Evolutionary conservation across 2,797 vertebrate genomes (phyloP).

Genomic region (Girardinus metallicus): DNA sequence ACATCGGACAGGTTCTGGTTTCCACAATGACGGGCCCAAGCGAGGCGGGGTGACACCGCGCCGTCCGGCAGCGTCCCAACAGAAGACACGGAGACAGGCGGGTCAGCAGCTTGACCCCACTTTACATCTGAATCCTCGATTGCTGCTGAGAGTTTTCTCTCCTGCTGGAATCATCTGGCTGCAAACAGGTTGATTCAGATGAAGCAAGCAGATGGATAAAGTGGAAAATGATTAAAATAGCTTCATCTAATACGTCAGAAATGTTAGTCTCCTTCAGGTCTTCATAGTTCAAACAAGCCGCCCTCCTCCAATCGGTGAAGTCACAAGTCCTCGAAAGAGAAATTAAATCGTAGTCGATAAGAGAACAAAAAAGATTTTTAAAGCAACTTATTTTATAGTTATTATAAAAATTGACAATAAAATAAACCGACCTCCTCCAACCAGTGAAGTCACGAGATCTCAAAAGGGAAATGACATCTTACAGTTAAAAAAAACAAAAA

Average conservation of each 20-base stretch:
- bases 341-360: neutral
- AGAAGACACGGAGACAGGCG: conserved; percentile 51
- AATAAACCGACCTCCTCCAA: too few relatives aligned
- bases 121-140: conserved; percentile 72
- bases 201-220: neutral
- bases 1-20: conserved; percentile 59
- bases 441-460: too few relatives aligned
- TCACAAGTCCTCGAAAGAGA: neutral
- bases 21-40: conserved; percentile 38
- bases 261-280: neutral
- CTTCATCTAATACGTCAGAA: neutral
- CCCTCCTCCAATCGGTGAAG: neutral
- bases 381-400: neutral
- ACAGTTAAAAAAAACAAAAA: neutral
- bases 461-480: too few relatives aligned
- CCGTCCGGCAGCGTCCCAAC: conserved; percentile 28
- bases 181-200: neutral
- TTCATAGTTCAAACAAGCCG: neutral
- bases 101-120: conserved; percentile 64
- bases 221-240: neutral
- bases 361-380: neutral
- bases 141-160: conserved; percentile 21
- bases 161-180: neutral
- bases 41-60: conserved; percentile 28
- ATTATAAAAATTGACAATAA: neutral